These are phyloP conservation scores for Scrobipalpa atriplicella DNA, from an alignment of 2,888 invertebrate genomes.

Conservation along the genomic window DNA sequence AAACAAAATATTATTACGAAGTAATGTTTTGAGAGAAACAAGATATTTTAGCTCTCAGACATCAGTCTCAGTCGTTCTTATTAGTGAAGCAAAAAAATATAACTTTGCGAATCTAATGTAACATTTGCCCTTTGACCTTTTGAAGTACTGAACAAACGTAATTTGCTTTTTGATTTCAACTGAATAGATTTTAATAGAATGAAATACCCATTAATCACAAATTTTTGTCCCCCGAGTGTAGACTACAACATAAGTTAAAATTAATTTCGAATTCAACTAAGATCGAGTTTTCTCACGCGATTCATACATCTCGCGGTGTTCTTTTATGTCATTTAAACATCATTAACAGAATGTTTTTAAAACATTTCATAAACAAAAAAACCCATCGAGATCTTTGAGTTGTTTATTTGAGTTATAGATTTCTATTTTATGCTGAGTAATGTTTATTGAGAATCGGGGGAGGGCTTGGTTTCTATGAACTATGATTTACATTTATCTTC, in stretches of 20 bases:
- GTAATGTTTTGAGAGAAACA: not conserved
- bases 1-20: too few species aligned
- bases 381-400: conserved; percentile 46
- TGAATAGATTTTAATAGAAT: not conserved
- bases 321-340: conserved; percentile 47
- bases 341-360: conserved; percentile 47
- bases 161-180: not conserved
- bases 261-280: conserved; percentile 64
- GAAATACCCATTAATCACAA: not conserved
- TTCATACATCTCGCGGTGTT: conserved; percentile 48
- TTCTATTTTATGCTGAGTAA: conserved; percentile 42
- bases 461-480: not conserved
- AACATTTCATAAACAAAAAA: conserved; percentile 44
- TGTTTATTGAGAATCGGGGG: conserved; percentile 15
- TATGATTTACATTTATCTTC: conserved; percentile 15
- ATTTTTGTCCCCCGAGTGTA: conserved; percentile 44
- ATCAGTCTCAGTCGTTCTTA: not conserved
- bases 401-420: conserved; percentile 38
- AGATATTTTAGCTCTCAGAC: not conserved
- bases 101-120: not conserved
- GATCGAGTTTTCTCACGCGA: conserved; percentile 63
- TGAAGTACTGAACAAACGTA: too few species aligned
- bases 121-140: not conserved
- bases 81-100: not conserved
- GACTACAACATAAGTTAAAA: conserved; percentile 53